Conservation (phyloP, 2,797 vertebrate species). For the Ptychadena robeensis region DNA sequence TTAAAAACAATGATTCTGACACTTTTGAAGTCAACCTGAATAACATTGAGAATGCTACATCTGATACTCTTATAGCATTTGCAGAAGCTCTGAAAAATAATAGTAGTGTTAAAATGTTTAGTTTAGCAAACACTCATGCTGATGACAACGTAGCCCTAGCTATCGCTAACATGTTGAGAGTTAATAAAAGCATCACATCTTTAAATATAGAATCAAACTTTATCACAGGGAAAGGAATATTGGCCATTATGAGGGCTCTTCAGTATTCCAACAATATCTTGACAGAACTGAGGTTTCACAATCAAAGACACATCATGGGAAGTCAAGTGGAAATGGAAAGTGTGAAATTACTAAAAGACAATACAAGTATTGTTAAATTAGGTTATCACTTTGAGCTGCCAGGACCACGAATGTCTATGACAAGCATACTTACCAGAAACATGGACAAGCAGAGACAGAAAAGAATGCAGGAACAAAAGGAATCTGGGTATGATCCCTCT, state of each 20-base stretch:
- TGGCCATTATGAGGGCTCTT: slow-evolving; percentile 90
- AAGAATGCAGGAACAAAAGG: slow-evolving; percentile 87
- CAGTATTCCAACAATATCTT: slow-evolving; percentile 83
- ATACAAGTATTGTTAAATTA: slow-evolving; percentile 88
- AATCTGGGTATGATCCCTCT: slow-evolving; percentile 71
- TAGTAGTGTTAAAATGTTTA: slow-evolving; percentile 85
- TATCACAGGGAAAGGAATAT: slow-evolving; percentile 89
- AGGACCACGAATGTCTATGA: slow-evolving; percentile 96
- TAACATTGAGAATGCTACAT: slow-evolving; percentile 90
- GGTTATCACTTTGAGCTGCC: slow-evolving; percentile 97
- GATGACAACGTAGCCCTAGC: slow-evolving; percentile 88
- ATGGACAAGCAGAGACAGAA: slow-evolving; percentile 95
- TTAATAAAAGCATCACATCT: slow-evolving; percentile 84
- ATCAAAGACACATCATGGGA: slow-evolving; percentile 92
- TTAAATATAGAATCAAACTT: slow-evolving; percentile 97
- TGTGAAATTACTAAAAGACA: slow-evolving; percentile 90
- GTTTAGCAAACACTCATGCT: slow-evolving; percentile 90
- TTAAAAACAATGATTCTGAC: slow-evolving; percentile 82
- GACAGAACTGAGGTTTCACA: slow-evolving; percentile 95
- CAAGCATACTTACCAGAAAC: slow-evolving; percentile 92
- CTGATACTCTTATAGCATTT: slow-evolving; percentile 86
- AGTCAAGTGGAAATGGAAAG: slow-evolving; percentile 98
- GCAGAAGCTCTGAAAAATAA: slow-evolving; percentile 87
- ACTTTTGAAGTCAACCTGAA: slow-evolving; percentile 93
- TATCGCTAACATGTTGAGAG: slow-evolving; percentile 86